Evolutionary conservation across 2,888 invertebrate species (phyloP), one percentile per base, ranked within the genome.

Genomic region (Andrena hattorfiana): DNA sequence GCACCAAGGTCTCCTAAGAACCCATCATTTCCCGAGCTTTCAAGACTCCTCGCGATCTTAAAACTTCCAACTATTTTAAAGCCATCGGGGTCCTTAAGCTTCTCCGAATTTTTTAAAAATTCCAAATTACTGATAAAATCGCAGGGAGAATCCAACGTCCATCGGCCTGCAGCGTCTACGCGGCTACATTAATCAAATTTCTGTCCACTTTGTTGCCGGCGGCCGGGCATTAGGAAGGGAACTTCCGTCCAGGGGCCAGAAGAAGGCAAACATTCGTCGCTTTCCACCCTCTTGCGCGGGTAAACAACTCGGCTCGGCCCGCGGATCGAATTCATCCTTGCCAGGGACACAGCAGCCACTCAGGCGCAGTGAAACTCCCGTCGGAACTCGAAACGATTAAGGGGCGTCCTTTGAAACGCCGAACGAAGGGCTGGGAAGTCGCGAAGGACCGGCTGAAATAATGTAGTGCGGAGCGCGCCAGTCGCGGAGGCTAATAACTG

Each of bases 141-240:
- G 6, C 23, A 6, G 23, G 5, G 5, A 5, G 23, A 23, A 35
- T 30, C 20, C 32, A 30, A 20, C 60, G 49, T 51, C 32, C 49
- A 56, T 63, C 20, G 35, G 13, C 32, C 32, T 16, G 74, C 49
- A 59, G 59, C 74, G 73, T 74, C 70, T 68, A 63, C 81, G 64
- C 83, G 84, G 84, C 89, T 86, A 86, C 73, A 83, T 86, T 90
- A 90, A 90, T 90, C 87, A 89, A 90, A 89, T 91, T 89, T 87
- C 82, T 84, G 87, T 83, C 82, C 85, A 84, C 86, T 87, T 81
- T 78, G 84, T 77, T 76, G 60, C 56, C 70, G 68, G 54, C 67
- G 82, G 89, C 77, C 60, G 81, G 72, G 85, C 83, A 85, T 78
- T 80, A 73, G 77, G 68, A 69, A 63, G 78, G 67, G 73, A 73